phyloP scores from a whole-genome alignment of 1,140 invertebrate genomes.

The Lepidurus packardi region DNA sequence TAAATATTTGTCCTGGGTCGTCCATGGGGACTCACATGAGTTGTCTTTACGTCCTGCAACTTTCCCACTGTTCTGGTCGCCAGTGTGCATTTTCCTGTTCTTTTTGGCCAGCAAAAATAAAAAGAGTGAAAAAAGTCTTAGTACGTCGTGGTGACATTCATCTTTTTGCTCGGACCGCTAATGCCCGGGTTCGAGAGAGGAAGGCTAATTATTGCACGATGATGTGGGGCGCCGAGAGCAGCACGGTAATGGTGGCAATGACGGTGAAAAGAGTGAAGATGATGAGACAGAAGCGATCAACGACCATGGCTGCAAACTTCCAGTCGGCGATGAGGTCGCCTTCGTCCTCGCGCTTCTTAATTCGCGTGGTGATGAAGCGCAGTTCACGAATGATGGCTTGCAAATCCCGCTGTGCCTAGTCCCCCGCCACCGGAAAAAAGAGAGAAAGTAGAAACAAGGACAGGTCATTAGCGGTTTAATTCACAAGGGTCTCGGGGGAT shows the following conservation, averaged over 20 bases:
- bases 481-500: background rate
- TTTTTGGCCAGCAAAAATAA: too few species aligned
- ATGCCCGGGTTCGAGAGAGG: too few species aligned
- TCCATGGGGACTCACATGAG: background rate
- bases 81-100: too few species aligned
- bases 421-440: constrained; percentile 37
- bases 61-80: too few species aligned
- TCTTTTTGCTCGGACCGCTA: too few species aligned
- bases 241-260: constrained; percentile 87
- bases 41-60: background rate
- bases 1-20: background rate
- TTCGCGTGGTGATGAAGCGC: constrained; percentile 84
- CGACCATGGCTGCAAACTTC: constrained; percentile 99
- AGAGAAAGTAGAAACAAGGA: background rate
- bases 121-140: too few species aligned
- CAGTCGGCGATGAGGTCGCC: constrained; percentile 92
- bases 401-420: constrained; percentile 56
- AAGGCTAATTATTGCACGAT: constrained; percentile 72
- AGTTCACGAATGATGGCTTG: constrained; percentile 84
- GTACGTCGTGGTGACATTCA: too few species aligned
- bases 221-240: constrained; percentile 90
- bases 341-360: constrained; percentile 83
- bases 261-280: constrained; percentile 94
- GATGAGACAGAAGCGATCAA: constrained; percentile 94
- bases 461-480: constrained; percentile 17